These are phyloP conservation scores for Idaea straminata DNA, from an alignment of 2,888 invertebrate genomes.

Conservation along the genomic window DNA sequence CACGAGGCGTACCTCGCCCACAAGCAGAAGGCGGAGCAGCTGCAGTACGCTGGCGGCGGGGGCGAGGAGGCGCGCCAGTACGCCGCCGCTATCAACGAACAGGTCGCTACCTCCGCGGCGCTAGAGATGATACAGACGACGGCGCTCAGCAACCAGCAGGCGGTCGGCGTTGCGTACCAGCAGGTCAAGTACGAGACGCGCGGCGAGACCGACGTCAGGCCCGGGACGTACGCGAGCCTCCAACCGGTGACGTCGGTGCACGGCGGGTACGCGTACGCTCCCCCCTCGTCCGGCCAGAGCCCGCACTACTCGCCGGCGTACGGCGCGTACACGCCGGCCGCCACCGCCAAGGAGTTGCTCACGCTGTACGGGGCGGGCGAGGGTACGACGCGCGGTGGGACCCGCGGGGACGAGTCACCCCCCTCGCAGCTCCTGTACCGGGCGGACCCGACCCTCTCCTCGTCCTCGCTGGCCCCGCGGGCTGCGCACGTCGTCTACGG, in stretches of 20 bases:
- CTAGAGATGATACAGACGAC: slow-evolving; percentile 69
- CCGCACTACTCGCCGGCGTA: slow-evolving; percentile 43
- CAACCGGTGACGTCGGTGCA: slow-evolving; percentile 82
- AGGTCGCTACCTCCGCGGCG: slow-evolving; percentile 44
- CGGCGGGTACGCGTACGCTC: slow-evolving; percentile 59
- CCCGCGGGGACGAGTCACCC: slow-evolving; percentile 73
- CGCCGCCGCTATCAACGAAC: slow-evolving; percentile 52
- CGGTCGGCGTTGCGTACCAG: slow-evolving; percentile 65
- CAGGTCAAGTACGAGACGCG: slow-evolving; percentile 74
- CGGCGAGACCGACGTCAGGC: slow-evolving; percentile 56
- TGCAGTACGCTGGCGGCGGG: slow-evolving; percentile 44
- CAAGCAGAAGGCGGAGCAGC: slow-evolving; percentile 54
- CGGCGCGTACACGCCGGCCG: slow-evolving; percentile 34
- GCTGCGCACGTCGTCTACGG: slow-evolving; percentile 75
- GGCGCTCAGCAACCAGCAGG: slow-evolving; percentile 62
- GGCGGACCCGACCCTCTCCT: slow-evolving; percentile 84
- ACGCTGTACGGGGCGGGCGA: slow-evolving; percentile 59
- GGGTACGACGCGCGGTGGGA: slow-evolving; percentile 42
- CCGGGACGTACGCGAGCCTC: slow-evolving; percentile 81
- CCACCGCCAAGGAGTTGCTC: slow-evolving; percentile 44
- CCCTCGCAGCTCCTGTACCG: slow-evolving; percentile 82
- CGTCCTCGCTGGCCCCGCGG: slow-evolving; percentile 78
- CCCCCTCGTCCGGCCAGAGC: slow-evolving; percentile 26
- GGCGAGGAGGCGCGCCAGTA: slow-evolving; percentile 50
- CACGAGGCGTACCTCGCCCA: slow-evolving; percentile 51